A percentile compares a stretch with the other conserved stretches of the same genome.
Conservation (phyloP, 2,797 vertebrate species). For the Leucoraja ocellata region DNA sequence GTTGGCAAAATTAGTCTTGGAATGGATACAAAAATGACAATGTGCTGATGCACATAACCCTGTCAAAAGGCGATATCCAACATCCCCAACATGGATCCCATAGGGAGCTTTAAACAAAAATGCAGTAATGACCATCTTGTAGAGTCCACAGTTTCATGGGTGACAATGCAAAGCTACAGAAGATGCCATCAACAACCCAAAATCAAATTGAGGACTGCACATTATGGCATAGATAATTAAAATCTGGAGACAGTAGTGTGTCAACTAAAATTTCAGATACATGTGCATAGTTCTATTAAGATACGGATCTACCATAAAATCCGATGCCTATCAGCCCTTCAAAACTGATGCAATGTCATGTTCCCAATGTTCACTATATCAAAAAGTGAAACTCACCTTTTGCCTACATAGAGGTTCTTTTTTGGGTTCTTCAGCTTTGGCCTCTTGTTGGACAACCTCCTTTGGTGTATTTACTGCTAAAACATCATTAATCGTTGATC, state of each 20-base stretch:
- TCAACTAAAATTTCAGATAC: background rate
- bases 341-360: background rate
- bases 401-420: slow-evolving; percentile 95
- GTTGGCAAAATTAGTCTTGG: background rate
- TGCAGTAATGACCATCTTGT: background rate
- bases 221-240: background rate
- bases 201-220: background rate
- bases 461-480: slow-evolving; percentile 95
- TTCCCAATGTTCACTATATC: background rate
- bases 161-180: background rate
- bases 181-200: background rate
- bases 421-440: slow-evolving; percentile 91
- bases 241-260: no score
- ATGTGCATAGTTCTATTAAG: no score
- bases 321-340: background rate
- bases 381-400: slow-evolving; percentile 65
- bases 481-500: slow-evolving; percentile 96
- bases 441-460: slow-evolving; percentile 88
- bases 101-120: background rate
- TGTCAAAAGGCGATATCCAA: background rate
- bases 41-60: background rate
- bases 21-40: background rate
- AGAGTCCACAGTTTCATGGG: background rate
- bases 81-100: background rate
- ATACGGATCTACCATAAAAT: background rate